Conservation (phyloP, 1,140 invertebrate species). For the Drosophila pandora region DNA sequence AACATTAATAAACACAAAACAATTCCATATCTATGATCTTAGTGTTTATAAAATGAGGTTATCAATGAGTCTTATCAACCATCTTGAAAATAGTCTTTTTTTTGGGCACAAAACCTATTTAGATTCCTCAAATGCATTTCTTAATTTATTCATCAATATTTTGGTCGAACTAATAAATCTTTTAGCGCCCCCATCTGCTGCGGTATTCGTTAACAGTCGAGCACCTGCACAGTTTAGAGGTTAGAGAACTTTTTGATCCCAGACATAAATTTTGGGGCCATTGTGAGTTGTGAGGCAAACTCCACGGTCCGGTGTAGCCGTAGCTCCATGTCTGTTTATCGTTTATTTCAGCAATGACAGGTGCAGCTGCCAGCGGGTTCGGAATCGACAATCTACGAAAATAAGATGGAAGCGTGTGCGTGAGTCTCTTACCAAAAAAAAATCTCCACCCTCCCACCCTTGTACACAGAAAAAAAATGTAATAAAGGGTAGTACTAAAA, state of each 20-base stretch:
- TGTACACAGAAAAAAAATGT: not conserved
- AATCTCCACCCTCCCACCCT: conserved; percentile 2
- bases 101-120: not conserved
- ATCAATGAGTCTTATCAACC: conserved; percentile 17
- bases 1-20: not conserved
- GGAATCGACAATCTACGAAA: conserved; percentile 48
- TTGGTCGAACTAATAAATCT: conserved; percentile 57
- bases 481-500: not conserved
- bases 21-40: not conserved
- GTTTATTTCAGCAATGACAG: conserved; percentile 75
- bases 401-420: conserved; percentile 45
- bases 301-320: conserved; percentile 10
- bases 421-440: conserved; percentile 13
- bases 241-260: conserved; percentile 62
- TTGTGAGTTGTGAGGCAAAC: conserved; percentile 36
- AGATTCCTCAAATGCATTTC: conserved; percentile 8
- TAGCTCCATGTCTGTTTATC: conserved; percentile 62
- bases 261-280: conserved; percentile 59
- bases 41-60: conserved; percentile 13
- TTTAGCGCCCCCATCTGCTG: conserved; percentile 26
- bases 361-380: conserved; percentile 65
- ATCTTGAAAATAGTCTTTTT: conserved; percentile 18
- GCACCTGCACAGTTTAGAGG: conserved; percentile 62
- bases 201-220: conserved; percentile 49
- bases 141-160: conserved; percentile 60